Evolutionary conservation across 1,140 invertebrate species (phyloP).

Genomic region (Ptiloglossa arizonensis): DNA sequence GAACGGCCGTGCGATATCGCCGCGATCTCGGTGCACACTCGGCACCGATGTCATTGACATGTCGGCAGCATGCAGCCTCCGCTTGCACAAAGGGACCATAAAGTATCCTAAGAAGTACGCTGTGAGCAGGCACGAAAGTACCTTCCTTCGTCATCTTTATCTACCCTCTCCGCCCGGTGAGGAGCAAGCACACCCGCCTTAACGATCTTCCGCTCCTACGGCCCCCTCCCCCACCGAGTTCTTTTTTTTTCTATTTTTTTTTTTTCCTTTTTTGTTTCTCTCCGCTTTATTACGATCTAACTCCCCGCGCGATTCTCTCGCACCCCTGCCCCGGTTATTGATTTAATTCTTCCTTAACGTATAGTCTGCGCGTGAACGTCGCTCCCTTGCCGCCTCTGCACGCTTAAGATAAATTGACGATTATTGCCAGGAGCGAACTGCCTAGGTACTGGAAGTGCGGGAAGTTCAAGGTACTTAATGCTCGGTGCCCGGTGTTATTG

Average conservation of each 20-base stretch:
- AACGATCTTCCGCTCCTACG: conserved; percentile 22
- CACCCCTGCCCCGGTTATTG: conserved; percentile 31
- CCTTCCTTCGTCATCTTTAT: conserved; percentile 58
- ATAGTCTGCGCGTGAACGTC: conserved; percentile 40
- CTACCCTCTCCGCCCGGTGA: conserved; percentile 34
- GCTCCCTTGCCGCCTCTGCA: conserved; percentile 6
- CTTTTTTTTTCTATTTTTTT: neutral
- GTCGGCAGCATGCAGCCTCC: conserved; percentile 53
- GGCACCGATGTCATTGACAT: conserved; percentile 50
- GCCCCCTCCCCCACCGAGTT: conserved; percentile 1
- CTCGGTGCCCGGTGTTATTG: conserved; percentile 55
- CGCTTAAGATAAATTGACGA: conserved; percentile 64
- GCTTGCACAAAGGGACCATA: conserved; percentile 65
- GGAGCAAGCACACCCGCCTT: conserved; percentile 17
- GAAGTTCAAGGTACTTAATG: conserved; percentile 57
- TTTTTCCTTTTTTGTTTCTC: neutral
- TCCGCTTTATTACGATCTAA: neutral
- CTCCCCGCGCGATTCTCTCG: conserved; percentile 4
- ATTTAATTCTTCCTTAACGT: conserved; percentile 49
- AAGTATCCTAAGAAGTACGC: conserved; percentile 63
- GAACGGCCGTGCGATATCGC: conserved; percentile 49
- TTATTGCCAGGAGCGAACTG: conserved; percentile 58
- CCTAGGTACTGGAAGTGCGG: conserved; percentile 48
- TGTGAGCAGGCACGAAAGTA: conserved; percentile 60
- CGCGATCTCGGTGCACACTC: conserved; percentile 46